Base-by-base conservation (phyloP, 2,113 vertebrate species). In the Callipepla squamata region DNA sequence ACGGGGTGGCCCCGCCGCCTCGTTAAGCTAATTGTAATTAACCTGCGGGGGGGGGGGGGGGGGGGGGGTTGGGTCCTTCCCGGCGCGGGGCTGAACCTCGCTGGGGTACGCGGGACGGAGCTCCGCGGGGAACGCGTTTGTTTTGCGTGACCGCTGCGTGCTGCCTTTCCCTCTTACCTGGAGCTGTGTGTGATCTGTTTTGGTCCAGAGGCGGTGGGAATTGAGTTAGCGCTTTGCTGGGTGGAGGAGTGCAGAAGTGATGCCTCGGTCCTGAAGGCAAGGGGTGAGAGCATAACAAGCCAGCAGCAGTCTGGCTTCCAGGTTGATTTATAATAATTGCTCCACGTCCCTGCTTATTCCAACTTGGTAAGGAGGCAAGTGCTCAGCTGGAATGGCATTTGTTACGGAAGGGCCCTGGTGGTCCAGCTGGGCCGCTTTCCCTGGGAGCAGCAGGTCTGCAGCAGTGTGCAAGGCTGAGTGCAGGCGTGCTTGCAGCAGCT, bases 91-190 rank as follows among this genome's bases (percentile, higher is more conserved):
- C 47, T 40, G 40, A 40, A 40, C 40, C 40, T 40, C 40, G 40
- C 12, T 40, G 40, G 40, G 40, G 40, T 40, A 40, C 40, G 40
- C 36, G 47, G 47, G 18, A 47, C 5, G 28, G 19, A n/a, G 4
- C 28, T 70, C 38, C 50, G 36, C 1, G 19, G 15, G 28, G 11
- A 10, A 5, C 32, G 13, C 1, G 0, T 58, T 51, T 21, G 9
- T 74, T 63, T 15, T 85, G 2, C 30, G 42, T n/a, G 55, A 69
- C 16, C 11, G 58, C 2, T 38, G 5, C 4, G 30, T 42, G 19
- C 18, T 47, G 57, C 17, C 22, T 50, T 70, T 82, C 57, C 5
- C 4, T 66, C 83, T 40, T 25, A 25, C 16, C 7, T 65, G 18
- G n/a, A 40, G 51, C 40, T 0, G 1, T 18, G 5, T 20, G 14